Evolutionary conservation across 30 jellyfish, hydroid and myxozoan species (phyloP).

Genomic region (Aurelia aurita): DNA sequence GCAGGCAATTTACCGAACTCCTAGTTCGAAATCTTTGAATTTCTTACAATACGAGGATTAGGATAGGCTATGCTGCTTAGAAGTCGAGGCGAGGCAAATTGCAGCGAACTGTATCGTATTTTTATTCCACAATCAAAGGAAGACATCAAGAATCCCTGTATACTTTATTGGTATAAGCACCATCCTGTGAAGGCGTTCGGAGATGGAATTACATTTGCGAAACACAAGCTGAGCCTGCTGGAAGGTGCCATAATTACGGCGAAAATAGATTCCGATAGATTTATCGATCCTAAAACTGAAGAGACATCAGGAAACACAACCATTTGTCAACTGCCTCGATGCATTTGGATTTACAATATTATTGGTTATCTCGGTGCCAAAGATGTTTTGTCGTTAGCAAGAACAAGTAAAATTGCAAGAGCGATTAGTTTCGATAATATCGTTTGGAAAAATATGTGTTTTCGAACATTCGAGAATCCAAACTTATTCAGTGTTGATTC

Average conservation of each 20-base stretch:
- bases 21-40: neutral
- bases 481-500: constrained; percentile 28
- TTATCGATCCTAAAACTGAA: neutral
- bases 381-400: constrained; percentile 38
- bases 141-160: constrained; percentile 39
- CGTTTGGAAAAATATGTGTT: constrained; percentile 61
- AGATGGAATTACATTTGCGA: constrained; percentile 73
- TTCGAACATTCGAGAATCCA: constrained; percentile 55
- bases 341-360: constrained; percentile 35
- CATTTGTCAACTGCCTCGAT: constrained; percentile 9
- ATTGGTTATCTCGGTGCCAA: constrained; percentile 11
- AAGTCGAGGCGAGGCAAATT: no score
- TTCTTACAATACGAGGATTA: neutral
- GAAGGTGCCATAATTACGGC: constrained; percentile 14
- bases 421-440: constrained; percentile 31
- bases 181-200: constrained; percentile 42
- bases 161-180: constrained; percentile 61
- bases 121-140: constrained; percentile 48
- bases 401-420: constrained; percentile 53
- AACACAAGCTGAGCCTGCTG: constrained; percentile 51
- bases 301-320: neutral
- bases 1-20: neutral
- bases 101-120: constrained; percentile 35
- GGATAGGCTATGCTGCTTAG: no score
- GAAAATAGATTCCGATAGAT: neutral